Base-by-base conservation (phyloP, 2,113 vertebrate genomes). In the Paralichthys olivaceus region DNA sequence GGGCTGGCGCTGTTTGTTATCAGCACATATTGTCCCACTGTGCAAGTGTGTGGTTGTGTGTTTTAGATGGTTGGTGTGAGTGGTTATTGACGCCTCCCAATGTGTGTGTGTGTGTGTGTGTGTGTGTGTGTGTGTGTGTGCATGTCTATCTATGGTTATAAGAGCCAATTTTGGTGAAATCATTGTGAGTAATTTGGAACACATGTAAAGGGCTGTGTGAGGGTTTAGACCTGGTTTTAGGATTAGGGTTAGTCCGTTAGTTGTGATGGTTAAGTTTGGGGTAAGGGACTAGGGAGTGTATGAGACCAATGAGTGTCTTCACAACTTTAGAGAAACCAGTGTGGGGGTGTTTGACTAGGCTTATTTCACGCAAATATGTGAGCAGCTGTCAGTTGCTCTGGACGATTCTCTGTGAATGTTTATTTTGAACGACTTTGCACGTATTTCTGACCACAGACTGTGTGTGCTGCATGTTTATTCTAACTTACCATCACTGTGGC, bases 301-400 rank as follows among this genome's bases (percentile, higher is more conserved):
- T 40, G 12, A 40, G 11, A 9, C 11, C 37, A 13, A 40, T 12
- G 37, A 40, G 37, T 40, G 37, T 40, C 37, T 2, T 40, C 2
- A 13, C 12, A 11, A 40, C 12, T 13, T 3, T 13, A 40, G 37
- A 40, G 37, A 40, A 11, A 40, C 28, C 28, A 29, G 28, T 29
- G 37, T 2, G 37, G 3, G 28, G 60, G 47, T 78, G 68, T 80
- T 79, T 89, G 85, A 87, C 81, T 83, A 77, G 74, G 75, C 58
- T 84, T 74, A 76, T 88, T 79, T 74, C 54, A 80, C 69, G 75
- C 81, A 89, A 86, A 85, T 73, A 73, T 83, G 83, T 87, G 84
- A 74, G 86, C 86, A 89, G 83, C 84, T 90, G 88, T 80, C 83
- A 84, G 79, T 82, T 61, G 43, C 71, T 69, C 7, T 63, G 75